Evolutionary conservation across 2,797 vertebrate genomes (phyloP).

Genomic region (Centropyge bicolor): DNA sequence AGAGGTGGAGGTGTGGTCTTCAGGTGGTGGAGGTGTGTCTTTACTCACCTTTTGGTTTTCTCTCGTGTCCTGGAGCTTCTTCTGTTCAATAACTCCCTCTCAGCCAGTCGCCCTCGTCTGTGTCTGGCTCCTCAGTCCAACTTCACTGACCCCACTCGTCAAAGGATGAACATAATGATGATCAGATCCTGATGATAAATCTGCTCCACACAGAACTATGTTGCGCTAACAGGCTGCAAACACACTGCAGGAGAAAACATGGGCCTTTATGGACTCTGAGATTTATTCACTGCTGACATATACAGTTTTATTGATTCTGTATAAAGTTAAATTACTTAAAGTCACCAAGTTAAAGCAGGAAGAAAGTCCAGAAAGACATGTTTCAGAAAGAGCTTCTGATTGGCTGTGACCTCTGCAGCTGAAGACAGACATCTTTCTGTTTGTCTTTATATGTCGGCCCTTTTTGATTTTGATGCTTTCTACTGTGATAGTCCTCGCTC

Average conservation of each 20-base stretch:
- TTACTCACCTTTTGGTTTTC: no score
- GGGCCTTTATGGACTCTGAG: slow-evolving; percentile 5
- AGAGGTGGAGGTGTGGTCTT: no score
- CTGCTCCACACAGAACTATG: background rate
- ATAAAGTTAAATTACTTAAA: slow-evolving; percentile 17
- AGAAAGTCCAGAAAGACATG: background rate
- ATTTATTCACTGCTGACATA: background rate
- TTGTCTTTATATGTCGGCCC: background rate
- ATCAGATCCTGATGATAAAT: background rate
- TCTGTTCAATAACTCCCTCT: no score
- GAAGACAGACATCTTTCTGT: background rate
- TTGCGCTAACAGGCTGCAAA: background rate
- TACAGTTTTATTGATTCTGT: slow-evolving; percentile 7
- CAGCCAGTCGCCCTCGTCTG: no score
- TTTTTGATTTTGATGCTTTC: background rate
- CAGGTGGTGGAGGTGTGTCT: no score
- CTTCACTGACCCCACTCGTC: no score
- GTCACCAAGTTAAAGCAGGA: background rate
- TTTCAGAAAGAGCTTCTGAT: slow-evolving; percentile 17
- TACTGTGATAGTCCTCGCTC: background rate
- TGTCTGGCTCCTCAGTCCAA: no score
- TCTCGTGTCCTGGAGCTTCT: no score
- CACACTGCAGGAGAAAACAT: background rate
- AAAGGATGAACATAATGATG: no score
- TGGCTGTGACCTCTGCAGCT: background rate